Base-by-base conservation (phyloP, 2,113 vertebrate genomes). In the Sylvilagus bachmani region DNA sequence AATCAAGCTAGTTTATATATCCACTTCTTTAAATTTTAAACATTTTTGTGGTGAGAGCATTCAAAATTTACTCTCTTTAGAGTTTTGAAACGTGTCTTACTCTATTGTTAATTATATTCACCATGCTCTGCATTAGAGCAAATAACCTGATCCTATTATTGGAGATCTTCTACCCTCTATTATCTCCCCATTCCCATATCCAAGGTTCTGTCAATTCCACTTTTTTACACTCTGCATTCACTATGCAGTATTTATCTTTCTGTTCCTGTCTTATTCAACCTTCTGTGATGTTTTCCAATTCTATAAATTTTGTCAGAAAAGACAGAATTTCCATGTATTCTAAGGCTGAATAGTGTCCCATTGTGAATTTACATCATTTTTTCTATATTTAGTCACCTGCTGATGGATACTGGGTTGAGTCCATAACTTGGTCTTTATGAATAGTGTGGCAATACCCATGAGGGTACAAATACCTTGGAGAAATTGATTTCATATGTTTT, bases 311-410 rank as follows among this genome's bases (percentile, higher is more conserved):
- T 24, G 11, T n/a, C 36, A 25, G 0, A 13, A 31, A 24, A 10
- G 21, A 49, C 53, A 67, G 13, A 51, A 44, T 29, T 10, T 49
- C 5, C 53, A 44, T 61, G 11, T n/a, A 0, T 58, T 11, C 25
- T 4, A 6, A 81, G 33, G 27, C 64, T 8, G 29, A 10, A 27
- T 62, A 11, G 0, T 61, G 19, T 61, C 61, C 16, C 29, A 19
- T 8, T 49, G 2, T 25, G 1, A 3, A 27, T 22, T 10, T 5
- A 49, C 7, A n/a, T 36, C 10, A 19, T 33, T 9, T 0, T 24
- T 13, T n/a, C 64, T 22, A 51, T 31, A 49, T 71, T 2, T 10
- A 1, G 14, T 33, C 53, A 29, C 38, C 53, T 11, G 21, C 2
- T 14, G 21, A 33, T 27, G 29, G 29, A n/a, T 5, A 51, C 29